These are phyloP conservation scores for Schizothorax lantsangensis DNA, from an alignment of 2,797 vertebrate species.

Conservation along the genomic window DNA sequence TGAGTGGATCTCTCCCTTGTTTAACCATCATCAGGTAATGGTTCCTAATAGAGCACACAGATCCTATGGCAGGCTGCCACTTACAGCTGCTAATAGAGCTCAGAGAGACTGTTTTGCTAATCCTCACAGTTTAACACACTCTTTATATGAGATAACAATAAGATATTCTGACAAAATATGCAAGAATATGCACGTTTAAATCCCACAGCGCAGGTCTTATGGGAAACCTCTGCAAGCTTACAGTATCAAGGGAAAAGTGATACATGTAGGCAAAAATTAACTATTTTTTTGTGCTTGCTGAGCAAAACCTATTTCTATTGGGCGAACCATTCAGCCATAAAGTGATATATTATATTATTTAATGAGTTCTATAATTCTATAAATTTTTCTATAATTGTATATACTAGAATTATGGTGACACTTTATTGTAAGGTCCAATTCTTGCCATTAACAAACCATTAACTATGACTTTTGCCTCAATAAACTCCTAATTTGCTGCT, in stretches of 20 bases:
- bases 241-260: neutral
- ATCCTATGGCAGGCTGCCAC: neutral
- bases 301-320: neutral
- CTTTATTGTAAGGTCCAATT: no score
- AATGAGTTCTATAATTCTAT: neutral
- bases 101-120: slow-evolving; percentile 8
- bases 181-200: slow-evolving; percentile 5
- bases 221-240: neutral
- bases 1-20: slow-evolving; percentile 1
- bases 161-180: slow-evolving; percentile 1
- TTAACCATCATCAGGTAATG: slow-evolving; percentile 52
- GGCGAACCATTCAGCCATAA: neutral
- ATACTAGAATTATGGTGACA: neutral
- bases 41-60: slow-evolving; percentile 40
- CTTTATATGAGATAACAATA: neutral
- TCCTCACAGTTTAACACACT: neutral
- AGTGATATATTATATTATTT: neutral
- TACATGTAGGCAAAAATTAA: neutral
- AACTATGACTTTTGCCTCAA: no score
- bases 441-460: no score
- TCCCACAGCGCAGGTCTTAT: slow-evolving; percentile 1
- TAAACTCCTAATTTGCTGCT: no score
- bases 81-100: neutral
- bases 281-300: neutral
- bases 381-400: neutral